Evolutionary conservation across 2,113 vertebrate species (phyloP).

Genomic region (Oncorhynchus masou): DNA sequence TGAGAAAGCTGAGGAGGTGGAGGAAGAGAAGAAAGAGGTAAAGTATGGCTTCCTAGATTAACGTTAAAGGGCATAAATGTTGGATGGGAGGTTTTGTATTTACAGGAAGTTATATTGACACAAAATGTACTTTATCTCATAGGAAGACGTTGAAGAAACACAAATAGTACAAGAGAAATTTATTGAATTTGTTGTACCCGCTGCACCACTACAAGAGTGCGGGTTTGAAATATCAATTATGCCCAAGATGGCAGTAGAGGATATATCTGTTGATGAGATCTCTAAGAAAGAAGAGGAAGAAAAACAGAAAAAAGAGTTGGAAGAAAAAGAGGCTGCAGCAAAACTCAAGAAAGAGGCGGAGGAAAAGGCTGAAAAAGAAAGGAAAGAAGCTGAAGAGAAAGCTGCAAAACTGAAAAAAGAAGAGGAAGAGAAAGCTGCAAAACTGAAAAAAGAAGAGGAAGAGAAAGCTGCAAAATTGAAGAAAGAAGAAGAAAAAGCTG

Average conservation of each 20-base stretch:
- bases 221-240: not conserved
- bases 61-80: no score
- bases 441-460: slow-evolving; percentile 48
- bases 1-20: slow-evolving; percentile 43
- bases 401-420: slow-evolving; percentile 21
- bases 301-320: slow-evolving; percentile 24
- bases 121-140: slow-evolving; percentile 30
- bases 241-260: slow-evolving; percentile 4
- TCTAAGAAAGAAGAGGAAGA: slow-evolving; percentile 41
- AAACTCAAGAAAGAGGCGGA: slow-evolving; percentile 29
- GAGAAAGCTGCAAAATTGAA: slow-evolving; percentile 36
- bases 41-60: not conserved
- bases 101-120: not conserved
- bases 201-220: not conserved
- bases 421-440: slow-evolving; percentile 29
- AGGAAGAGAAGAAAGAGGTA: slow-evolving; percentile 8
- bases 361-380: not conserved
- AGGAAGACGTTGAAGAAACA: slow-evolving; percentile 59
- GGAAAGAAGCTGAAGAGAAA: not conserved
- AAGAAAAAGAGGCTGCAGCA: slow-evolving; percentile 21
- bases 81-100: not conserved
- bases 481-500: slow-evolving; percentile 6
- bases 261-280: slow-evolving; percentile 12
- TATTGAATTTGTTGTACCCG: slow-evolving; percentile 10
- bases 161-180: slow-evolving; percentile 33